Conservation (phyloP, 2,113 vertebrate species). For the Mohoua ochrocephala region DNA sequence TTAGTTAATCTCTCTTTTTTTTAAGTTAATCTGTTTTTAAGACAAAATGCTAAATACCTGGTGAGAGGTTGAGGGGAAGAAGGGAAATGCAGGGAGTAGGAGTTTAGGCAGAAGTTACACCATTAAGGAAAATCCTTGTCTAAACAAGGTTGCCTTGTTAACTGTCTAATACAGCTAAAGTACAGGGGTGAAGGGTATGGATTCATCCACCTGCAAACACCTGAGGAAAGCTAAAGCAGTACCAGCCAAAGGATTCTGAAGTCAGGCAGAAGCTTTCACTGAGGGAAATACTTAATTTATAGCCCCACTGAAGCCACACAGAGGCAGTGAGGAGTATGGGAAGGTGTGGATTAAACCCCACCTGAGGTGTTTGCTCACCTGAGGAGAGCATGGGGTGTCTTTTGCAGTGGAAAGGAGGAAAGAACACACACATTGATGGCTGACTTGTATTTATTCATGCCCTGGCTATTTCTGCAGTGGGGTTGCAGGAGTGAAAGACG, state of each 20-base stretch:
- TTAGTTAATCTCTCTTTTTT: background rate
- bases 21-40: background rate
- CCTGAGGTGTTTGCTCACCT: background rate
- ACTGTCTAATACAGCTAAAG: background rate
- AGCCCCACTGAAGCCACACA: background rate
- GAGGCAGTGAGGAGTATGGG: background rate
- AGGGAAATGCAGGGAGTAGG: background rate
- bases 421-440: rapidly evolving
- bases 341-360: background rate
- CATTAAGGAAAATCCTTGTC: background rate
- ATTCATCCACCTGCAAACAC: background rate
- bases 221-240: background rate
- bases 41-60: background rate
- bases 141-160: background rate
- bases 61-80: background rate
- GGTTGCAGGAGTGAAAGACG: background rate
- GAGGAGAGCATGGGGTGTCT: background rate
- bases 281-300: background rate
- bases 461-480: background rate
- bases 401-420: background rate
- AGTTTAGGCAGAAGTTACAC: background rate
- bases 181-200: background rate
- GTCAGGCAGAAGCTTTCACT: background rate
- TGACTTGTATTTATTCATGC: background rate
- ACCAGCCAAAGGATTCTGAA: background rate